Base-by-base conservation (phyloP, 1,140 invertebrate species). In the Tribolium madens region DNA sequence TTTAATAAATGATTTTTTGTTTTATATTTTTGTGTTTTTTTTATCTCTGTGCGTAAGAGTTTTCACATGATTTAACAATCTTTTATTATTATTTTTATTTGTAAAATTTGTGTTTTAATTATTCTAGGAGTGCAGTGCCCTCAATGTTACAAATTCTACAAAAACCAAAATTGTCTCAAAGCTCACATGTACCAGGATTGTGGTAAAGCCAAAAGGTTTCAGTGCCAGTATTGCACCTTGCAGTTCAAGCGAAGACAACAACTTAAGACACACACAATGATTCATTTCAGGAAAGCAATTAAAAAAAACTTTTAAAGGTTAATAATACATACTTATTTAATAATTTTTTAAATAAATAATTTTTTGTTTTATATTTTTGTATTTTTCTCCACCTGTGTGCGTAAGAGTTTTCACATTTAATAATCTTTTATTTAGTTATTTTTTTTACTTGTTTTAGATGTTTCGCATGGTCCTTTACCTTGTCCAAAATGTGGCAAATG, bases 141-240 rank as follows among this genome's bases (percentile, higher is more conserved):
- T 9, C 70, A 69, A 17, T 81, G 80, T 70, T 60, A 64, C 2
- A 76, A 76, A 50, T 10, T 68, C 13, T 80, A 79, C 68, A 79
- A 78, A 60, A 79, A 79, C 57, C 36, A 74, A 10, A 79, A 80
- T 33, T 77, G 70, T 6, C 68, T 79, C 26, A 70, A 76, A 21
- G 68, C 73, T 2, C 78, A 79, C 42, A 12, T 75, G n/a, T 73
- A 70, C 21, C 76, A 75, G 53, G 78, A 79, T 26, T 79, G 78
- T 69, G 73, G 76, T 21, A 77, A 75, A 48, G 52, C 42, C 7
- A 52, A 64, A 33, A 33, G 71, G 36, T 79, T 75, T 60, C 26
- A 72, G 64, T 79, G 78, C 57, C 9, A 21, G 0, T 70, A 47
- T 7, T 79, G 78, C 46, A 46, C 42, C 18, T 68, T 60, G 13